These are phyloP conservation scores for Oncopodura yosiiana DNA, from an alignment of 1,140 invertebrate species.

Conservation along the genomic window DNA sequence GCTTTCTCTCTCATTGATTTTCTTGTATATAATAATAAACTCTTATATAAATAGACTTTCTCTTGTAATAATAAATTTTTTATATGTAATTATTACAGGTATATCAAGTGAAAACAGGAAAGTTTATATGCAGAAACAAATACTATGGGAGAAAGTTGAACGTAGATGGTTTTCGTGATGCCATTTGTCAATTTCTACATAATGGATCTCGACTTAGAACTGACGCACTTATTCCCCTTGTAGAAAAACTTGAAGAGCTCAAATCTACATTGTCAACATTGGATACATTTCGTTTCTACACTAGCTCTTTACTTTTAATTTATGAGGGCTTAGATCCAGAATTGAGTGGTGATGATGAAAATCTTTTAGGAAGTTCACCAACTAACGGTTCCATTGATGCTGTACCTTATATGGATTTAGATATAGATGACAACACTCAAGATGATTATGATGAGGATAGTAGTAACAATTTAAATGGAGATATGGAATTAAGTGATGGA, in stretches of 20 bases:
- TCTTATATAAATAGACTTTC: too few relatives aligned
- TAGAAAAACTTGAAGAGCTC: conserved; percentile 43
- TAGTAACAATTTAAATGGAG: too few relatives aligned
- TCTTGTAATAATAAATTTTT: too few relatives aligned
- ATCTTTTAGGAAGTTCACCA: too few relatives aligned
- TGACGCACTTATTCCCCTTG: conserved; percentile 44
- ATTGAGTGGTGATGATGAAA: conserved; percentile 26
- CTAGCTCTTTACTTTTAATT: conserved; percentile 53
- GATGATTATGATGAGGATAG: too few relatives aligned
- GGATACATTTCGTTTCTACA: conserved; percentile 54
- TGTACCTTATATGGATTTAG: too few relatives aligned
- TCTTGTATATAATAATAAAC: too few relatives aligned
- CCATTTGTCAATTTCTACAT: conserved; percentile 47
- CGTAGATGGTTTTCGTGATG: conserved; percentile 46
- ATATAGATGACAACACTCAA: too few relatives aligned
- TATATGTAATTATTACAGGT: too few relatives aligned
- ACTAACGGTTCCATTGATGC: too few relatives aligned
- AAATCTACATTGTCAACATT: conserved; percentile 41
- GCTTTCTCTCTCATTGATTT: too few relatives aligned
- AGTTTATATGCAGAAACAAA: conserved; percentile 51
- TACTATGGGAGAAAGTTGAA: conserved; percentile 49
- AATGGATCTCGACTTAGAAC: conserved; percentile 44
- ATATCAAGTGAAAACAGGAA: conserved; percentile 47
- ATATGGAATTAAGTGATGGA: too few relatives aligned
- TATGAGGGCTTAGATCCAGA: conserved; percentile 47